Base-by-base conservation (phyloP, 2,113 vertebrate species). In the Malurus melanocephalus region DNA sequence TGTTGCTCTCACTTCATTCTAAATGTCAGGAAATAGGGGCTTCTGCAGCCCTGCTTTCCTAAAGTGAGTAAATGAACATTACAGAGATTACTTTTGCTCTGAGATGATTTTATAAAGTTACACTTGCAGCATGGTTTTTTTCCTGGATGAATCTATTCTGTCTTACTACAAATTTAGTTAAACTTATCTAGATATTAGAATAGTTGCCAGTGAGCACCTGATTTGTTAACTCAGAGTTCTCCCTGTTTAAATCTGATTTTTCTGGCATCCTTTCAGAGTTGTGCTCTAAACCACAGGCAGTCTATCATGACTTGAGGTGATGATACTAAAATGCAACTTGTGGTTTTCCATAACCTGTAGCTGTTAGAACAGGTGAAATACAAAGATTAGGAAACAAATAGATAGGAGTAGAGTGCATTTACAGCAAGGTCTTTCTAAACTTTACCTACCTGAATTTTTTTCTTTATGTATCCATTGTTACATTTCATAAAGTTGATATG, bases 101-200 rank as follows among this genome's bases (percentile, higher is more conserved):
- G 33, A 55, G 55, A 1, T 1, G 13, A 55, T 38, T 85, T 48
- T n/a, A 14, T 64, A n/a, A 76, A 78, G 43, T 28, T 28, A 68
- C 8, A 18, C n/a, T 60, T 30, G 13, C 32, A 65, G 16, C 9
- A 16, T 0, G 0, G 45, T 28, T 30, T 69, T 68, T 38, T 79
- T 82, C 22, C n/a, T 48, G 30, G 56, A 3, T 67, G 1, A 33
- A 43, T 59, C 38, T 76, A 10, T 68, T 81, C 57, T 55, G 17
- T 42, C 9, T 78, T 46, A 35, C 2, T 66, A 57, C 32, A 49
- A 28, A n/a, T 57, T 11, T 28, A 51, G 11, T 33, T 73, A 74
- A 89, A 56, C 42, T 60, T 21, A n/a, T 53, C 18, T 69, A 40
- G 28, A 13, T 88, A 10, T 32, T 60, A 16, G 19, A 49, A 17